phyloP scores from a whole-genome alignment of 2,888 invertebrate species.

The Diploptera punctata region DNA sequence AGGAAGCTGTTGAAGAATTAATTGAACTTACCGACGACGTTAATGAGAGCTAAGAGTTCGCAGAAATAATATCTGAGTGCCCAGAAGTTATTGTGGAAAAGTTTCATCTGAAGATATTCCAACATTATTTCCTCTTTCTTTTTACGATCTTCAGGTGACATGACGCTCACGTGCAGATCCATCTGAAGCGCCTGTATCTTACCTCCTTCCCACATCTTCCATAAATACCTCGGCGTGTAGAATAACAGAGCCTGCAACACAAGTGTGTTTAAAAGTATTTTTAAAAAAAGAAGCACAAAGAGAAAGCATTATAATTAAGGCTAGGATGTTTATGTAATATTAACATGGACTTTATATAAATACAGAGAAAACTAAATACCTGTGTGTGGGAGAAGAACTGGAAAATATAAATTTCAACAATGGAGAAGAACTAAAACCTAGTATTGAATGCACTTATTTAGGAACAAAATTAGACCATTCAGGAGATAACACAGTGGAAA shows the following conservation, averaged over 20 bases:
- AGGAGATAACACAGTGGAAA: too few relatives aligned
- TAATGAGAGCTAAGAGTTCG: constrained; percentile 85
- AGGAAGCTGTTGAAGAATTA: too few relatives aligned
- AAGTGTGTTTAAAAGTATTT: neutral
- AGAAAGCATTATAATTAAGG: too few relatives aligned
- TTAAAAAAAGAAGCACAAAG: too few relatives aligned
- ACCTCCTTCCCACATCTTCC: constrained; percentile 97
- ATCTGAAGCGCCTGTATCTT: constrained; percentile 96
- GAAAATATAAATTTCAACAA: too few relatives aligned
- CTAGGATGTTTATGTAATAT: too few relatives aligned
- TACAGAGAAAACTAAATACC: too few relatives aligned
- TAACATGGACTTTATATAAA: too few relatives aligned
- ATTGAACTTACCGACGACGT: constrained; percentile 87
- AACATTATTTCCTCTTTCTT: constrained; percentile 93
- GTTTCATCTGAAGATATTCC: constrained; percentile 92
- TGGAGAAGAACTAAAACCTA: too few relatives aligned
- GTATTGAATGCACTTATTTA: too few relatives aligned
- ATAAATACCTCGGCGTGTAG: constrained; percentile 94
- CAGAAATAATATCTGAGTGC: constrained; percentile 93
- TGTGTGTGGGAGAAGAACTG: too few relatives aligned
- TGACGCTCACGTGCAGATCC: constrained; percentile 93
- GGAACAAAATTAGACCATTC: too few relatives aligned
- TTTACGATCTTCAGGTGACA: constrained; percentile 92
- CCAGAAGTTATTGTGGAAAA: constrained; percentile 94
- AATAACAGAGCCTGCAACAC: constrained; percentile 86